Evolutionary conservation across 2,113 vertebrate species (phyloP).

Genomic region (Macrotus californicus): DNA sequence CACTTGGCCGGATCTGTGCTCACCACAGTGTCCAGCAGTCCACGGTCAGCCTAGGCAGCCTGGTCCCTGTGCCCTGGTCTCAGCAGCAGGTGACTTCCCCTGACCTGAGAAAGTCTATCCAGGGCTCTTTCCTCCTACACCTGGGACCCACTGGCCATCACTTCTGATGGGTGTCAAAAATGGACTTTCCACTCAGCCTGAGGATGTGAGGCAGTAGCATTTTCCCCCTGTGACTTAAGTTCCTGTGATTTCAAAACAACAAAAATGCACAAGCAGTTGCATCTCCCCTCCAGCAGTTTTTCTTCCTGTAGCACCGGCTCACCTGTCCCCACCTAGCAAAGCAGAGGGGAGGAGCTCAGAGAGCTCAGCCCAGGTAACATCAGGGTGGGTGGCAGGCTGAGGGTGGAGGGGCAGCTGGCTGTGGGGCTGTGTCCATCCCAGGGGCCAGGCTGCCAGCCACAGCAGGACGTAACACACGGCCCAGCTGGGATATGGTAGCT

Average conservation of each 20-base stretch:
- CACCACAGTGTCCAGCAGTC: not conserved
- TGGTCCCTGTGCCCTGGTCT: not conserved
- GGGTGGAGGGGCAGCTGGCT: not conserved
- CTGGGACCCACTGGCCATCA: not conserved
- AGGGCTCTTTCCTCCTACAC: not conserved
- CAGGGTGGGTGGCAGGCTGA: not conserved
- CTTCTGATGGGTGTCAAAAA: not conserved
- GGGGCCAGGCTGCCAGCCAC: not conserved
- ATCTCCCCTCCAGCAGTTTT: not conserved
- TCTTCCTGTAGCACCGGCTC: not conserved
- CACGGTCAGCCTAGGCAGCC: not conserved
- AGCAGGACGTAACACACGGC: not conserved
- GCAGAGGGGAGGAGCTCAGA: not conserved
- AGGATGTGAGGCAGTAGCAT: not conserved
- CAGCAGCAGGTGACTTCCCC: not conserved
- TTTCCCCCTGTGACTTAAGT: not conserved
- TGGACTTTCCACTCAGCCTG: accelerated
- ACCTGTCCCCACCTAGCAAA: not conserved
- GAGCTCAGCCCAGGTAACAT: not conserved
- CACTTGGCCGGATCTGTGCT: accelerated
- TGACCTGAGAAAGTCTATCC: not conserved
- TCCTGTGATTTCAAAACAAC: not conserved
- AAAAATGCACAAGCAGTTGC: not conserved
- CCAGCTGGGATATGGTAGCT: too few species aligned
- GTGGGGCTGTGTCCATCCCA: not conserved